Evolutionary conservation across 2,888 invertebrate genomes (phyloP).

Genomic region (Stenotaenia linearis): DNA sequence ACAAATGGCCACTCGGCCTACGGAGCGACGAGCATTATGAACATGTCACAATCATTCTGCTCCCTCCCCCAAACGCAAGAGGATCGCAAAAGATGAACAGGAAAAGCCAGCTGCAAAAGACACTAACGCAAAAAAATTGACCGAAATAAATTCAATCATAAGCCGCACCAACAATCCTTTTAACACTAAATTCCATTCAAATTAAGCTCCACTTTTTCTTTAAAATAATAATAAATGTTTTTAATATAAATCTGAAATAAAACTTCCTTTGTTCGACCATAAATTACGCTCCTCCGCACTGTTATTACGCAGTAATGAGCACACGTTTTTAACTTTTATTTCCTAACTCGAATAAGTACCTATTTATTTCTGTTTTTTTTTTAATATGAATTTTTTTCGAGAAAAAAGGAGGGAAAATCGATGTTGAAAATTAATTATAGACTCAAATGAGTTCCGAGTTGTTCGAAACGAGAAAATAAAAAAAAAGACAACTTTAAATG

Average conservation of each 20-base stretch:
- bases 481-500: neutral
- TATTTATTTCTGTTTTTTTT: neutral
- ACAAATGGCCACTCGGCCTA: slow-evolving; percentile 21
- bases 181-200: neutral
- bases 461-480: neutral
- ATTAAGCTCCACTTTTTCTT: neutral
- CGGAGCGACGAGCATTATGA: slow-evolving; percentile 27
- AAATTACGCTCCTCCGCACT: neutral
- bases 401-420: neutral
- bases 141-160: neutral
- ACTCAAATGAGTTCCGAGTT: neutral
- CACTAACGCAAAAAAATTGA: neutral
- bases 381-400: too few relatives aligned
- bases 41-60: slow-evolving; percentile 29
- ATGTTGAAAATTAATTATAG: neutral
- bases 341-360: neutral
- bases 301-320: slow-evolving; percentile 2
- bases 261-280: neutral
- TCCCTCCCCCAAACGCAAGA: neutral
- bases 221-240: neutral
- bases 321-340: neutral
- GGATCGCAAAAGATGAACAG: neutral
- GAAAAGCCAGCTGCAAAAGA: neutral
- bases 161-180: neutral
- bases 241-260: neutral